These are phyloP conservation scores for Decapterus maruadsi DNA, from an alignment of 2,797 vertebrate species.

Conservation along the genomic window DNA sequence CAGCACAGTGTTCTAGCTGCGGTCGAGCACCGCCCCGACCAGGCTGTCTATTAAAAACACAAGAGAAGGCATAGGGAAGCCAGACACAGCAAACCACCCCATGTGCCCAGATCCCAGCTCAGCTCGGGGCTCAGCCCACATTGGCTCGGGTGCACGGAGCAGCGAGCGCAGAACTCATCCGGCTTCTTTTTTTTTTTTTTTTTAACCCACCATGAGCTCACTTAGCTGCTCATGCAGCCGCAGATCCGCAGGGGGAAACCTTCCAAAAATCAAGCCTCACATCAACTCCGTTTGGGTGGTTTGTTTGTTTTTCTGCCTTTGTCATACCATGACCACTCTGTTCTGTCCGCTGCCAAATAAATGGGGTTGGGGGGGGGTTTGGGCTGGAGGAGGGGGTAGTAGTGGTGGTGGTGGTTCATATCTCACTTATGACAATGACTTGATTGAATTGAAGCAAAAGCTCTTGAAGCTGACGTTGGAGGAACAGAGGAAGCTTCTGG, in stretches of 20 bases:
- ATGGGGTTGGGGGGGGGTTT: constrained; percentile 6
- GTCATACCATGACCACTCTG: constrained; percentile 25
- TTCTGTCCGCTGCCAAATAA: constrained; percentile 20
- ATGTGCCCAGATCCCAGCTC: constrained; percentile 47
- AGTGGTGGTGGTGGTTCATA: constrained; percentile 4
- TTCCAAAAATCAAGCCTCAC: constrained; percentile 48
- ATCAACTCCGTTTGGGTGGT: constrained; percentile 42
- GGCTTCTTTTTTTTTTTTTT: too few relatives aligned
- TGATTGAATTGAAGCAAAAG: constrained; percentile 1
- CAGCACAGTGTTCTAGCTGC: constrained; percentile 82
- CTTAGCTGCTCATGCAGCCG: constrained; percentile 61
- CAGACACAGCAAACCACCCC: constrained; percentile 84
- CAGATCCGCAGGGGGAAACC: constrained; percentile 40
- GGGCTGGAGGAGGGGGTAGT: background rate
- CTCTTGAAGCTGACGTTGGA: background rate
- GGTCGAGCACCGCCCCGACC: constrained; percentile 86
- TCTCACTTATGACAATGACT: constrained; percentile 29
- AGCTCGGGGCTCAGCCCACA: constrained; percentile 57
- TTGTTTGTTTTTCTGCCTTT: constrained; percentile 67
- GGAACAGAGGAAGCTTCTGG: background rate
- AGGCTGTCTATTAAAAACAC: constrained; percentile 87
- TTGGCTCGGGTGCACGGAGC: constrained; percentile 57
- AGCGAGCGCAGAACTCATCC: constrained; percentile 18
- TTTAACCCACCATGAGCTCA: constrained; percentile 55
- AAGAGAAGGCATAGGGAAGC: constrained; percentile 75